A percentile compares a stretch with the other conserved stretches of the same genome.
These are phyloP conservation scores for Diabrotica balteata DNA, from an alignment of 2,888 invertebrate genomes.

Conservation along the genomic window DNA sequence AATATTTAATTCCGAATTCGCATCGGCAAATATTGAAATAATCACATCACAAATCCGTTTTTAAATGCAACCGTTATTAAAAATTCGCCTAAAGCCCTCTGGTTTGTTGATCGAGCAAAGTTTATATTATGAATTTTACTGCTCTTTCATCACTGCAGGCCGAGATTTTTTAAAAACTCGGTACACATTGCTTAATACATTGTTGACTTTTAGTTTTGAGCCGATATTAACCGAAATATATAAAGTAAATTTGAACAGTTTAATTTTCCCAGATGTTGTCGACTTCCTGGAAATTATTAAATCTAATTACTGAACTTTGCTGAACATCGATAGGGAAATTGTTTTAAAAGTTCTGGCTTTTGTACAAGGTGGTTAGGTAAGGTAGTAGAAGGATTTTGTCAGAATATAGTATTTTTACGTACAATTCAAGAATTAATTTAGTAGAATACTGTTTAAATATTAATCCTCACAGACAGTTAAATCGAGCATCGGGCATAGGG, in stretches of 20 bases:
- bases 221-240: constrained; percentile 52
- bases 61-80: constrained; percentile 51
- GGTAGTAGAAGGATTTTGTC: too few species aligned
- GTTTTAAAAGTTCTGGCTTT: not conserved
- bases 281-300: constrained; percentile 32
- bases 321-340: constrained; percentile 5
- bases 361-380: not conserved
- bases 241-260: constrained; percentile 50
- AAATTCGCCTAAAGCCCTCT: constrained; percentile 51
- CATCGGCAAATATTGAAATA: constrained; percentile 47
- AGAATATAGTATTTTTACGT: too few species aligned
- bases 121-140: constrained; percentile 59
- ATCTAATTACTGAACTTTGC: constrained; percentile 30
- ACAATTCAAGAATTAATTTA: too few species aligned
- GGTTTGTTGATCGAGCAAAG: constrained; percentile 58
- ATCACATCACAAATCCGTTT: constrained; percentile 48
- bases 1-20: constrained; percentile 14
- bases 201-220: constrained; percentile 56
- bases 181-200: constrained; percentile 55
- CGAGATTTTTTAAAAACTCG: constrained; percentile 57
- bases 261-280: constrained; percentile 37
- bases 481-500: too few species aligned
- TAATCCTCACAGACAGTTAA: too few species aligned
- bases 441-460: too few species aligned
- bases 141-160: constrained; percentile 56